These are phyloP conservation scores for Akabosia matsudoensis DNA, from an alignment of 1,140 invertebrate species.

Conservation along the genomic window DNA sequence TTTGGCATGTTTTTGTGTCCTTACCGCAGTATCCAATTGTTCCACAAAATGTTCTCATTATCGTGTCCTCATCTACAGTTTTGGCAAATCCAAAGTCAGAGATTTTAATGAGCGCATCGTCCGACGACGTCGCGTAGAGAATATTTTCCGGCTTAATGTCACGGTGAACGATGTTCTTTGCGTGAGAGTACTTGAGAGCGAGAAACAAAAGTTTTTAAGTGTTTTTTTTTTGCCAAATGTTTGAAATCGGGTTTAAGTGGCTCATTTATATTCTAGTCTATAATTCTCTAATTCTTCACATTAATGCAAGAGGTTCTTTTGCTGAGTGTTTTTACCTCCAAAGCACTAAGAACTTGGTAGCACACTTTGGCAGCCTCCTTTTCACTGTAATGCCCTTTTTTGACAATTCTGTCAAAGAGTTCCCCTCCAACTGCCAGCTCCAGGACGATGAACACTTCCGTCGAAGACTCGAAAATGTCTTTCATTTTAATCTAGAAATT, in stretches of 20 bases:
- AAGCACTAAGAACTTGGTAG: slow-evolving; percentile 52
- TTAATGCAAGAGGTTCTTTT: background rate
- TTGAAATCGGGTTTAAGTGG: background rate
- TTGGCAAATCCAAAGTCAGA: slow-evolving; percentile 57
- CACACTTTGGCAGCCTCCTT: slow-evolving; percentile 55
- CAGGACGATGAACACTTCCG: slow-evolving; percentile 51
- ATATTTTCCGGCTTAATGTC: slow-evolving; percentile 58
- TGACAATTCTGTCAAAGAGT: slow-evolving; percentile 57
- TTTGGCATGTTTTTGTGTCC: background rate
- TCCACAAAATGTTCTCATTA: slow-evolving; percentile 54
- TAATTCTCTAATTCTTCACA: slow-evolving; percentile 7
- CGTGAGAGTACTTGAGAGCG: slow-evolving; percentile 57
- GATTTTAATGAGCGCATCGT: slow-evolving; percentile 54
- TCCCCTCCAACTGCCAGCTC: slow-evolving; percentile 55
- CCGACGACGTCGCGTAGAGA: slow-evolving; percentile 53
- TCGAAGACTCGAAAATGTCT: slow-evolving; percentile 52
- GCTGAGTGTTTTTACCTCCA: slow-evolving; percentile 51
- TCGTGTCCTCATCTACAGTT: slow-evolving; percentile 49
- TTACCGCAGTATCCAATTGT: slow-evolving; percentile 51
- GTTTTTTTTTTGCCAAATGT: background rate
- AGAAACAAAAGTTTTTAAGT: too few species aligned
- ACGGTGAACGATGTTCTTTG: slow-evolving; percentile 54
- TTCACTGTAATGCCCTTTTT: slow-evolving; percentile 55
- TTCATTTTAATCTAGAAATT: slow-evolving; percentile 52
- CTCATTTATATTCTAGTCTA: background rate